A percentile compares a stretch with the other conserved stretches of the same genome.
These are phyloP conservation scores for Chrysina gloriosa DNA, from an alignment of 2,888 invertebrate species.

Conservation along the genomic window DNA sequence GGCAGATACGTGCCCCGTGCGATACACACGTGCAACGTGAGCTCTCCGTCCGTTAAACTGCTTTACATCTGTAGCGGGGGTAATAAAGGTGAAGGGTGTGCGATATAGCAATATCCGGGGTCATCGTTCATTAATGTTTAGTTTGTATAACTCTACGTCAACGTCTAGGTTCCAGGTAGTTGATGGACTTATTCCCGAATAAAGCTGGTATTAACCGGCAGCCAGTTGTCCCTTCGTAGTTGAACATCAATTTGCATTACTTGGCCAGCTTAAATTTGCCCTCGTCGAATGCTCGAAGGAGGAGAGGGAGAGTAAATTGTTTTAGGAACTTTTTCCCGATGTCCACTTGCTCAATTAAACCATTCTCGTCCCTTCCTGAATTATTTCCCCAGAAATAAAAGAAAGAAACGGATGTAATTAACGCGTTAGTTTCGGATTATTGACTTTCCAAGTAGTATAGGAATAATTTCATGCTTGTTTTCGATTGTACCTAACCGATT, in stretches of 20 bases:
- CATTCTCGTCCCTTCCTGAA: constrained; percentile 21
- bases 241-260: constrained; percentile 46
- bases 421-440: too few relatives aligned
- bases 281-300: constrained; percentile 32
- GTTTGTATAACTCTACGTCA: constrained; percentile 49
- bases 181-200: constrained; percentile 51
- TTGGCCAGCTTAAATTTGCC: constrained; percentile 43
- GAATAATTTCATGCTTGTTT: too few relatives aligned
- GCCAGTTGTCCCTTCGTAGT: constrained; percentile 38
- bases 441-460: too few relatives aligned
- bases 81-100: constrained; percentile 41
- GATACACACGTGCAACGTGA: too few relatives aligned
- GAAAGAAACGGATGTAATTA: too few relatives aligned
- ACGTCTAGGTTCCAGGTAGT: constrained; percentile 48
- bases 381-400: too few relatives aligned
- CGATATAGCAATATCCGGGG: constrained; percentile 56
- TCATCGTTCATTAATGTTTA: constrained; percentile 55
- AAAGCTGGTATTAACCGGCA: constrained; percentile 50
- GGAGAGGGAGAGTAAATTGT: constrained; percentile 41
- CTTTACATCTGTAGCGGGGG: constrained; percentile 11
- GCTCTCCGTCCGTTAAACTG: too few relatives aligned
- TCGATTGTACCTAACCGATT: too few relatives aligned
- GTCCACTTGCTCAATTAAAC: constrained; percentile 43
- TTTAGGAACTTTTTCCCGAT: constrained; percentile 41
- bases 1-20: too few relatives aligned